phyloP scores from a whole-genome alignment of 2,888 invertebrate genomes.

The Chorisops tibialis region DNA sequence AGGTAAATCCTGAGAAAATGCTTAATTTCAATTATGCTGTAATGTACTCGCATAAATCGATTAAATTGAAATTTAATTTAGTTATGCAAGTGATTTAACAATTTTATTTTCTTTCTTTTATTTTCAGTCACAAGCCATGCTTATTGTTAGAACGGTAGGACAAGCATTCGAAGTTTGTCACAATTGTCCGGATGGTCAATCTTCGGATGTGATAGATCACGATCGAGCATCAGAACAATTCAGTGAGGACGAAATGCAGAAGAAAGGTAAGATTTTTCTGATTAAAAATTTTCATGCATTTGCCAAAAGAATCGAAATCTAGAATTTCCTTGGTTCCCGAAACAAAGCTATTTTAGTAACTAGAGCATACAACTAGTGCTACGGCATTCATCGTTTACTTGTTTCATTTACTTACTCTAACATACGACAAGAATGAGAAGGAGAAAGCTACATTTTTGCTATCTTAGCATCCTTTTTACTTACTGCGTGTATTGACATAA shows the following conservation, averaged over 20 bases:
- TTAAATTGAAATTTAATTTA: too few species aligned
- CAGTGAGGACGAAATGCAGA: constrained; percentile 55
- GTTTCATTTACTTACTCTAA: too few species aligned
- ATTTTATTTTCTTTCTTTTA: constrained; percentile 35
- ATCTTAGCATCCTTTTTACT: too few species aligned
- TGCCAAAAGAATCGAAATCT: not conserved
- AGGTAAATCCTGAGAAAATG: constrained; percentile 32
- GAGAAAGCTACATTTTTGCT: too few species aligned
- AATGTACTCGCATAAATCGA: not conserved
- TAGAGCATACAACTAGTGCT: too few species aligned
- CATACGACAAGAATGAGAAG: too few species aligned
- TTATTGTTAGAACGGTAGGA: constrained; percentile 95
- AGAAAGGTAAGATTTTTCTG: constrained; percentile 55
- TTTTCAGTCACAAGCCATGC: constrained; percentile 94
- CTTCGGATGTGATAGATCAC: constrained; percentile 50
- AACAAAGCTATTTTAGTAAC: too few species aligned
- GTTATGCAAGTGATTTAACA: not conserved
- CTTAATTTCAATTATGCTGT: not conserved
- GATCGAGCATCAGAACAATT: constrained; percentile 51
- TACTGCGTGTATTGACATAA: too few species aligned
- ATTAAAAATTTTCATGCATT: not conserved
- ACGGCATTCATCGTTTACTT: too few species aligned
- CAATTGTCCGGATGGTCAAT: constrained; percentile 53
- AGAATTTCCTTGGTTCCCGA: too few species aligned
- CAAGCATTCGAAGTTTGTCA: constrained; percentile 99